These are phyloP conservation scores for Colistium nudipinnis DNA, from an alignment of 2,113 vertebrate genomes.

Conservation along the genomic window DNA sequence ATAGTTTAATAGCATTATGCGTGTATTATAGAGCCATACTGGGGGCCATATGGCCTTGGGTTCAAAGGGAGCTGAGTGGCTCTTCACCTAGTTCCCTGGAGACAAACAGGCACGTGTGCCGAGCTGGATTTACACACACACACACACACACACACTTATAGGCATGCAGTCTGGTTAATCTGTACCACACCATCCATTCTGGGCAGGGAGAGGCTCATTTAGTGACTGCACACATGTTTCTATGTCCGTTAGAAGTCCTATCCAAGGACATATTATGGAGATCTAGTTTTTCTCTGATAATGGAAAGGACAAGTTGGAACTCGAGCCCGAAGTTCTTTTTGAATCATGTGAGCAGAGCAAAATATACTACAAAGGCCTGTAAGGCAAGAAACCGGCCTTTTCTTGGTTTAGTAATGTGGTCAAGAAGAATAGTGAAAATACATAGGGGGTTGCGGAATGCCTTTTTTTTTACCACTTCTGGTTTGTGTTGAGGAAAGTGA, in stretches of 20 bases:
- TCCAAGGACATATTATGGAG: constrained; percentile 45
- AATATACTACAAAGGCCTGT: constrained; percentile 41
- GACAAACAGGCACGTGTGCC: constrained; percentile 66
- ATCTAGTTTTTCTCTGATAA: constrained; percentile 40
- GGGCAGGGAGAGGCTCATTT: constrained; percentile 63
- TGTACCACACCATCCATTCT: constrained; percentile 73
- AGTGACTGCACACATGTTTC: constrained; percentile 72
- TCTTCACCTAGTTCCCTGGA: constrained; percentile 77
- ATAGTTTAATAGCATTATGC: constrained; percentile 50
- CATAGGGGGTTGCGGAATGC: constrained; percentile 23
- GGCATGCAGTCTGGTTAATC: constrained; percentile 74
- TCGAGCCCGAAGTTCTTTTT: constrained; percentile 8
- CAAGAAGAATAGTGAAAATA: constrained; percentile 60
- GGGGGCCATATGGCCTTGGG: constrained; percentile 70
- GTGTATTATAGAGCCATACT: constrained; percentile 55
- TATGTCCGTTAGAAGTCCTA: constrained; percentile 53
- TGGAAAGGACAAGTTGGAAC: constrained; percentile 52
- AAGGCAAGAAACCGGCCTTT: constrained; percentile 49
- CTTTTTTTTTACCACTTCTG: constrained; percentile 36
- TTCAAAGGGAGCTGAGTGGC: constrained; percentile 75
- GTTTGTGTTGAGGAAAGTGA: constrained; percentile 30
- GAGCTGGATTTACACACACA: constrained; percentile 63
- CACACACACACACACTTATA: constrained; percentile 45
- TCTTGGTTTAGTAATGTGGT: constrained; percentile 53
- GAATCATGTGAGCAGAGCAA: constrained; percentile 15